phyloP scores from a whole-genome alignment of 2,888 invertebrate species.

The Lasioglossum lativentre region DNA sequence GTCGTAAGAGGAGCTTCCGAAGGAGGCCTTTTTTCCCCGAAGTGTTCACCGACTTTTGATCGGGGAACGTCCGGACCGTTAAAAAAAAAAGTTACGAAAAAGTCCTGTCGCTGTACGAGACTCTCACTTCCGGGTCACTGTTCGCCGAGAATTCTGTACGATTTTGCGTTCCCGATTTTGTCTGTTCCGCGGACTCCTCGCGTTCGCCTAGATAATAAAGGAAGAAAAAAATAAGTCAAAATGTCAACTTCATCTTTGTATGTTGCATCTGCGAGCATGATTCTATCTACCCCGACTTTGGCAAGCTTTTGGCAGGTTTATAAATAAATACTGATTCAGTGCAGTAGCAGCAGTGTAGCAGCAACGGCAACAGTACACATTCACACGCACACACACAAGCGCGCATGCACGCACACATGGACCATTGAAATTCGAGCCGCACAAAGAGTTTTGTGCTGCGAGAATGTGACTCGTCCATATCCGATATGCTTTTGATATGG shows the following conservation, averaged over 20 bases:
- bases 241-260: constrained; percentile 47
- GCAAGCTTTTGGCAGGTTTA: constrained; percentile 80
- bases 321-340: constrained; percentile 83
- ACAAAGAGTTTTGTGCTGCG: constrained; percentile 54
- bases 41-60: constrained; percentile 2
- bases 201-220: neutral
- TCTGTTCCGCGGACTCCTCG: neutral
- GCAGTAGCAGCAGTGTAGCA: constrained; percentile 67
- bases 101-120: neutral
- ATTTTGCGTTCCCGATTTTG: neutral
- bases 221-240: constrained; percentile 10
- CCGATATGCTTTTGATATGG: constrained; percentile 35
- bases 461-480: constrained; percentile 52
- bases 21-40: constrained; percentile 36
- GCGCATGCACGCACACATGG: constrained; percentile 6
- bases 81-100: neutral
- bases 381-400: neutral
- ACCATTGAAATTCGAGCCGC: constrained; percentile 76
- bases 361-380: neutral
- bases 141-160: neutral
- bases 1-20: constrained; percentile 69
- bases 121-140: neutral
- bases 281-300: constrained; percentile 71
- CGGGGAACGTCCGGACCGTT: neutral
- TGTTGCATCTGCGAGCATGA: constrained; percentile 38